A percentile compares a stretch with the other conserved stretches of the same genome.
These are phyloP conservation scores for Callipepla californica DNA, from an alignment of 2,113 vertebrate genomes.

Conservation along the genomic window DNA sequence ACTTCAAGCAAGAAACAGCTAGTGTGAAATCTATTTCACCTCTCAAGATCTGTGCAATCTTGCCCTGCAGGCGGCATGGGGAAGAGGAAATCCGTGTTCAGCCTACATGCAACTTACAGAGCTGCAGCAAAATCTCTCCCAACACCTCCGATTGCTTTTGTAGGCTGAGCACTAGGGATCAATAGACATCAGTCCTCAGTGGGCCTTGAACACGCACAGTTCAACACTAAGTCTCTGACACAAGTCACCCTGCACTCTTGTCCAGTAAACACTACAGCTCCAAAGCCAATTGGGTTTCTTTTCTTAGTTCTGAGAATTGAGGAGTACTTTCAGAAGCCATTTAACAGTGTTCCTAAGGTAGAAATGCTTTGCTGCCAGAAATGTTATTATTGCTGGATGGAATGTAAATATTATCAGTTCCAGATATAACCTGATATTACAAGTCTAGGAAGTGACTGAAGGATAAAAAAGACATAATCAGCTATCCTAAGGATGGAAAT, in stretches of 20 bases:
- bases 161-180: slow-evolving; percentile 19
- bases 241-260: neutral
- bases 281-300: neutral
- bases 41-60: slow-evolving; percentile 42
- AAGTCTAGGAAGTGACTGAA: neutral
- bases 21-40: slow-evolving; percentile 12
- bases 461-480: neutral
- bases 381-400: neutral
- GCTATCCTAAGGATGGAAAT: neutral
- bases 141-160: neutral
- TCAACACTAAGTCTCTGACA: neutral
- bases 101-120: neutral
- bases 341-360: neutral
- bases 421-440: neutral
- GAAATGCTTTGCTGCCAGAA: neutral
- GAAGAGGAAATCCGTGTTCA: slow-evolving; percentile 31
- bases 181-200: neutral
- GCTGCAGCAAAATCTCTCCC: neutral
- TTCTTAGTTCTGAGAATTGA: neutral
- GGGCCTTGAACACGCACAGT: neutral
- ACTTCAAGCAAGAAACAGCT: neutral
- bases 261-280: neutral
- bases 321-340: neutral
- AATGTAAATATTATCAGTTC: neutral
- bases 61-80: neutral